phyloP scores from a whole-genome alignment of 2,113 vertebrate genomes.

The Xiphias gladius region DNA sequence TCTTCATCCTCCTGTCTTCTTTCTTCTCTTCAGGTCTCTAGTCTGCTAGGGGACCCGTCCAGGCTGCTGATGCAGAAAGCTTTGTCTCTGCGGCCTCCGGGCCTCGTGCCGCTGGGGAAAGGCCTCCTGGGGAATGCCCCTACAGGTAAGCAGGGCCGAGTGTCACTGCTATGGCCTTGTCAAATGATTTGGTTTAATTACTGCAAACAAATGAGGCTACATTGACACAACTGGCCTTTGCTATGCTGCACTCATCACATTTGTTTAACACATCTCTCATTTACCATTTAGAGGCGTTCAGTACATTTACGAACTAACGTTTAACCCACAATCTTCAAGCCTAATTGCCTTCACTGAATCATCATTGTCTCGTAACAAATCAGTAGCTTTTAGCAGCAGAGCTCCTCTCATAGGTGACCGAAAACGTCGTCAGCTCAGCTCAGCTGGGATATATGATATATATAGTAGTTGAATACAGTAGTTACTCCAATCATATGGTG shows the following conservation, averaged over 20 bases:
- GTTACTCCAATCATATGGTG: too few relatives aligned
- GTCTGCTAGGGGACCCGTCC: conserved; percentile 94
- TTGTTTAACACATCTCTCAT: not conserved
- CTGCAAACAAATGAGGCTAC: not conserved
- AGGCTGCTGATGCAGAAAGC: conserved; percentile 90
- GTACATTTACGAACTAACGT: not conserved
- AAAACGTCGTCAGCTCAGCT: too few relatives aligned
- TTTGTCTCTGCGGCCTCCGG: conserved; percentile 86
- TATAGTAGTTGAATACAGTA: too few relatives aligned
- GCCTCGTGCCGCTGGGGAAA: conserved; percentile 85
- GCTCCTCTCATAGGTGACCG: too few relatives aligned
- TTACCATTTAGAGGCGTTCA: not conserved
- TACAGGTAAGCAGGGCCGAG: conserved; percentile 83
- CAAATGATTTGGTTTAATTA: conserved; percentile 7
- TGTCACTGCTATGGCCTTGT: not conserved
- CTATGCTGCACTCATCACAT: not conserved
- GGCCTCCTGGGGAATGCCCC: conserved; percentile 91
- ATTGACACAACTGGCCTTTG: not conserved
- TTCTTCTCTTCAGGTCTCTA: conserved; percentile 86
- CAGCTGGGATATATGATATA: too few relatives aligned
- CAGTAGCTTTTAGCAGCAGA: too few relatives aligned
- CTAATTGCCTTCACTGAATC: not conserved
- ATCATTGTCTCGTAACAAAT: too few relatives aligned
- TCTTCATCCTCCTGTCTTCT: conserved; percentile 17
- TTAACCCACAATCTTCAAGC: not conserved